Base-by-base conservation (phyloP, 2,888 invertebrate species). In the Galerucella calmariensis region DNA sequence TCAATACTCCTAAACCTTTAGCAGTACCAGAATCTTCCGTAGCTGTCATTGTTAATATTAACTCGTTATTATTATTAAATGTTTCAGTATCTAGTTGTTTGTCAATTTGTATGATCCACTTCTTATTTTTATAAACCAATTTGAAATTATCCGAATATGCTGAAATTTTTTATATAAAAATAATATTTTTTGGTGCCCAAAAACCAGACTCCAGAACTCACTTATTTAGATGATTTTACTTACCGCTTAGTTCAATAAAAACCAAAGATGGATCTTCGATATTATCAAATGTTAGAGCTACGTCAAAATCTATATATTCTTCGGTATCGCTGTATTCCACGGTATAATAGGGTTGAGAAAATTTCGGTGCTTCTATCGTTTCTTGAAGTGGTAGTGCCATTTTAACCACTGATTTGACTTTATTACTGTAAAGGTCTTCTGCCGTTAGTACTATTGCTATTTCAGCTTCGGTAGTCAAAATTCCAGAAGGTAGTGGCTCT, bases 1-100 rank as follows among this genome's bases (percentile, higher is more conserved):
- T 73, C 56, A 79, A 62, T 35, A 75, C 71, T 20, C 79, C 71
- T n/a, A 62, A 59, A 20, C 74, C 76, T 56, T 46, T 67, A 27
- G 69, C 46, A 4, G 63, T 35, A n/a, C 53, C 24, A 9, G 58
- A 74, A 1, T 16, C 3, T 20, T 70, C 67, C 14, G 62, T 51
- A 8, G 65, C 75, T 10, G 27, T 24, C 61, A 75, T 20, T 3
- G 70, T 73, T 46, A 73, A 41, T 53, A 70, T 44, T 5, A 75
- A 35, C 48, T 69, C 67, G 8, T 53, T 14, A 35, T 58, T 62
- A 63, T 44, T 44, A 44, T 62, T 9, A 10, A 67, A 12, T 12
- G 16, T 12, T 0, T 56, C 9, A 9, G 16, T 10, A 14, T 59
- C 51, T 24, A 75, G 16, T 5, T n/a, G n/a, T 3, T n/a, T 59